These are phyloP conservation scores for Athripsodes cinereus DNA, from an alignment of 2,888 invertebrate species.

Conservation along the genomic window DNA sequence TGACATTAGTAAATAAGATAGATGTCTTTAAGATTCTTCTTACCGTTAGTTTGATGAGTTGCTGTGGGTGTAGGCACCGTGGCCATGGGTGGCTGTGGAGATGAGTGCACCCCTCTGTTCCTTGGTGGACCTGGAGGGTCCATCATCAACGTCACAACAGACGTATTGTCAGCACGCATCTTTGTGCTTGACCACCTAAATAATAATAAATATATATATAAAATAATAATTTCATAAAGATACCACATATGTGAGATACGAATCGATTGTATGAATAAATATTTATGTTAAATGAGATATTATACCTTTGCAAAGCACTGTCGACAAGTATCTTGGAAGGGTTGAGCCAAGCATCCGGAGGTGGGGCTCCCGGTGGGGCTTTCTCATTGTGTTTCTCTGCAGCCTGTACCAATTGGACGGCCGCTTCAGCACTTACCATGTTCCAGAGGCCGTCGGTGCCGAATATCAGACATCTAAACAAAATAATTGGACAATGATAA, in stretches of 20 bases:
- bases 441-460: conserved; percentile 98
- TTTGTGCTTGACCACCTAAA: conserved; percentile 73
- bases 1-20: too few relatives aligned
- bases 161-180: conserved; percentile 94
- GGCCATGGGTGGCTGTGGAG: conserved; percentile 18
- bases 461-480: conserved; percentile 76
- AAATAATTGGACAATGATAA: neutral
- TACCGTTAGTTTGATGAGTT: neutral
- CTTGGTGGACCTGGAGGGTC: conserved; percentile 82
- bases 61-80: neutral
- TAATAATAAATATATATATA: neutral
- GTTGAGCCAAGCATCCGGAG: conserved; percentile 65
- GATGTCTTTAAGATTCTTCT: too few relatives aligned
- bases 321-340: conserved; percentile 87
- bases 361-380: conserved; percentile 40
- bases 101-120: conserved; percentile 40
- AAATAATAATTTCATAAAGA: neutral
- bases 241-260: neutral
- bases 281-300: neutral
- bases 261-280: too few relatives aligned
- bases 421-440: conserved; percentile 78
- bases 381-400: conserved; percentile 77
- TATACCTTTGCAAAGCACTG: conserved; percentile 62
- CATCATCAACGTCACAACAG: conserved; percentile 84
- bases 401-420: conserved; percentile 77